Conservation (phyloP, 2,797 vertebrate species). For the Esox masquinongy region DNA sequence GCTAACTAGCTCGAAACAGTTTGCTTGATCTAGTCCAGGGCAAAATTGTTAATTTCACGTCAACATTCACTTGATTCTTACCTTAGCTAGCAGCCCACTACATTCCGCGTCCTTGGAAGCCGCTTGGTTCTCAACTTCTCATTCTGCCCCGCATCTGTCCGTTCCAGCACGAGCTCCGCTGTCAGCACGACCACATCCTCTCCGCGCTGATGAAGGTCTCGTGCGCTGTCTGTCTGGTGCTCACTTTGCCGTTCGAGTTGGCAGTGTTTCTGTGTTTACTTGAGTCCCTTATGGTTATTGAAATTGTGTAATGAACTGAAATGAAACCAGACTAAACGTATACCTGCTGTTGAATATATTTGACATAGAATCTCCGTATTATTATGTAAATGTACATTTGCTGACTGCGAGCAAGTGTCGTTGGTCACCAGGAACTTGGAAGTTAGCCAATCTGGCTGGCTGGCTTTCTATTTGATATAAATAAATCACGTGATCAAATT, state of each 20-base stretch:
- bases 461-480: not conserved
- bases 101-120: not conserved
- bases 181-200: not conserved
- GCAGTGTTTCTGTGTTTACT: not conserved
- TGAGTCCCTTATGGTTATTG: not conserved
- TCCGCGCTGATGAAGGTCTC: not conserved
- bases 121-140: not conserved
- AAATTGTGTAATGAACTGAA: not conserved
- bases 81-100: not conserved
- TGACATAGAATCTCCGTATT: not conserved
- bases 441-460: too few species aligned
- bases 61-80: not conserved
- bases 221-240: not conserved
- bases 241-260: not conserved
- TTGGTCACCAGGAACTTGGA: slow-evolving; percentile 5
- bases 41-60: not conserved
- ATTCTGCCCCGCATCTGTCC: not conserved
- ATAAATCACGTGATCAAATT: not conserved
- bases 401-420: not conserved
- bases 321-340: not conserved
- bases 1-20: not conserved
- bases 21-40: not conserved
- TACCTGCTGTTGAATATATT: not conserved
- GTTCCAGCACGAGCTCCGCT: not conserved
- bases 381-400: not conserved